phyloP scores from a whole-genome alignment of 2,113 vertebrate genomes.

The Arothron firmamentum region DNA sequence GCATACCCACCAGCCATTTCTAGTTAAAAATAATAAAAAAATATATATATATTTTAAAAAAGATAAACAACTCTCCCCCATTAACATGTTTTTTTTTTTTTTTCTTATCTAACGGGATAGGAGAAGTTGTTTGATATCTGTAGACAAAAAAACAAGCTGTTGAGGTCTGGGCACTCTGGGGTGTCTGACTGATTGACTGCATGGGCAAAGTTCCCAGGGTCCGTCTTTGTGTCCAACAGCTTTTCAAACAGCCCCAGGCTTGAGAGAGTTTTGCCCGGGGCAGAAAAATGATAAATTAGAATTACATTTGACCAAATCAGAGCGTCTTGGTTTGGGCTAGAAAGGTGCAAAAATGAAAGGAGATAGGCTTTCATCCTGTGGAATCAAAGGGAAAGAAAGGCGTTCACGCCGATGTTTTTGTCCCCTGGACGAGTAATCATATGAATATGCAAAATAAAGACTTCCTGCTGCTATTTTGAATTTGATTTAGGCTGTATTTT shows the following conservation, averaged over 20 bases:
- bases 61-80: slow-evolving; percentile 56
- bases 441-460: slow-evolving; percentile 66
- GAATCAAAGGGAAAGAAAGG: slow-evolving; percentile 68
- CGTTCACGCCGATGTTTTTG: slow-evolving; percentile 50
- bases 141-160: slow-evolving; percentile 77
- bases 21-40: slow-evolving; percentile 29
- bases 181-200: slow-evolving; percentile 80
- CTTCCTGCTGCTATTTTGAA: slow-evolving; percentile 54
- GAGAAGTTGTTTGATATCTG: slow-evolving; percentile 75
- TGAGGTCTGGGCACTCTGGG: slow-evolving; percentile 73
- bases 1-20: slow-evolving; percentile 67
- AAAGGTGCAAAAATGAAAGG: slow-evolving; percentile 63
- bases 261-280: slow-evolving; percentile 75
- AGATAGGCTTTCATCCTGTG: slow-evolving; percentile 59
- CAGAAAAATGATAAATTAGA: slow-evolving; percentile 79
- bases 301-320: slow-evolving; percentile 76
- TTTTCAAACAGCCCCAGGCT: slow-evolving; percentile 78
- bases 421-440: slow-evolving; percentile 48
- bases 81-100: slow-evolving; percentile 64
- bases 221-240: slow-evolving; percentile 76
- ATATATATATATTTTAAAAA: slow-evolving; percentile 23
- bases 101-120: slow-evolving; percentile 63
- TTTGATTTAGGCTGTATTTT: slow-evolving; percentile 40
- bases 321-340: slow-evolving; percentile 63
- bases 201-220: slow-evolving; percentile 80